Conservation (phyloP, 2,113 vertebrate genomes). For the Panthera leo region DNA sequence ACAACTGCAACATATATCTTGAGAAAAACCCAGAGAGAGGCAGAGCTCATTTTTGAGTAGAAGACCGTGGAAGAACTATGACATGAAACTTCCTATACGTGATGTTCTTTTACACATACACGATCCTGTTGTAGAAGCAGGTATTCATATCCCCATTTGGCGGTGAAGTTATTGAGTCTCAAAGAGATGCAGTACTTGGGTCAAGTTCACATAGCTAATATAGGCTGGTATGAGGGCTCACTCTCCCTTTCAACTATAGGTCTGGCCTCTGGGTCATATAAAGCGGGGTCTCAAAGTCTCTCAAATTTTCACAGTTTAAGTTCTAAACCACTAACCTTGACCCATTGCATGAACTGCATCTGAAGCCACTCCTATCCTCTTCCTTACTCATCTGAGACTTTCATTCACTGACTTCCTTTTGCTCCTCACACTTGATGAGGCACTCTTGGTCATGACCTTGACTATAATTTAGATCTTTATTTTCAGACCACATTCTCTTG, state of each 20-base stretch:
- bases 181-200: neutral
- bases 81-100: fast-evolving
- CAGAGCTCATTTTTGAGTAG: neutral
- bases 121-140: no score
- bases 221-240: no score
- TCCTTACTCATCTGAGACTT: fast-evolving
- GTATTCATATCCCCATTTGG: neutral
- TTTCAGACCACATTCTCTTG: neutral
- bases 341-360: fast-evolving
- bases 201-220: neutral
- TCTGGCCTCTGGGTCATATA: neutral
- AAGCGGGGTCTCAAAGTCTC: no score
- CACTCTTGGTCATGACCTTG: neutral
- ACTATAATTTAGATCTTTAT: neutral
- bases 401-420: neutral
- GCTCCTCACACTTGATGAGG: neutral
- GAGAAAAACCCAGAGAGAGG: neutral
- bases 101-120: neutral
- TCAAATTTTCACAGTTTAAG: neutral
- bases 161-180: neutral
- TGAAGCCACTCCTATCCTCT: neutral
- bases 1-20: fast-evolving
- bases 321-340: neutral
- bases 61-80: neutral
- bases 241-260: neutral